These are phyloP conservation scores for Drosophila borealis DNA, from an alignment of 2,888 invertebrate genomes.

Conservation along the genomic window DNA sequence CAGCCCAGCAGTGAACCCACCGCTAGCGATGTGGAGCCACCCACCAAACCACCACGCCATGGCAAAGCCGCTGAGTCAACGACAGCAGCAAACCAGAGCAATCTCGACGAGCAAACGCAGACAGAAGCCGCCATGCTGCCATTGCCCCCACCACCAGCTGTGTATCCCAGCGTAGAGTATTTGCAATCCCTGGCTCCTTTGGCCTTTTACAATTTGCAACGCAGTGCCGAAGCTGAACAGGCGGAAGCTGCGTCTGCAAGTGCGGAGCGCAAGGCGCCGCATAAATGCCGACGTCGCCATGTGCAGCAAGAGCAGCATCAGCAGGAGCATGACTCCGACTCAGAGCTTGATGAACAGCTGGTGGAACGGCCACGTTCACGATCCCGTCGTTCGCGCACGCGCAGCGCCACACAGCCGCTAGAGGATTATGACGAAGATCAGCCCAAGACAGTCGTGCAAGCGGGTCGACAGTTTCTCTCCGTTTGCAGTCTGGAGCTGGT, in stretches of 20 bases:
- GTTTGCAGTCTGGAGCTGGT: conserved; percentile 89
- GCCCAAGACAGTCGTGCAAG: conserved; percentile 88
- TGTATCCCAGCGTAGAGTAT: conserved; percentile 85
- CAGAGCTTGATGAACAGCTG: conserved; percentile 86
- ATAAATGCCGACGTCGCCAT: conserved; percentile 86
- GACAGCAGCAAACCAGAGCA: conserved; percentile 37
- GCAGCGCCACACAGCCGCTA: conserved; percentile 84
- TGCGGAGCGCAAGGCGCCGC: conserved; percentile 80
- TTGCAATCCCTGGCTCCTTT: conserved; percentile 86
- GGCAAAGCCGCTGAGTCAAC: conserved; percentile 52
- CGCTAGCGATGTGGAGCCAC: conserved; percentile 64
- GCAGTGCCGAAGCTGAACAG: conserved; percentile 83
- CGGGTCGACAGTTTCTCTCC: conserved; percentile 89
- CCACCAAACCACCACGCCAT: conserved; percentile 79
- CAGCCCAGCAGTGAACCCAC: conserved; percentile 76
- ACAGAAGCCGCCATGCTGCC: conserved; percentile 85
- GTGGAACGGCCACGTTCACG: conserved; percentile 85
- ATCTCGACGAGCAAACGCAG: conserved; percentile 81
- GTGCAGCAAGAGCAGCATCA: conserved; percentile 83
- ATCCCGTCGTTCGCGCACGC: conserved; percentile 83
- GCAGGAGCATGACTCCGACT: conserved; percentile 51
- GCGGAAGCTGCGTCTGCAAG: conserved; percentile 62
- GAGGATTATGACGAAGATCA: conserved; percentile 84
- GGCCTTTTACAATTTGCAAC: conserved; percentile 85
- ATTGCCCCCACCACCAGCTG: conserved; percentile 85